Evolutionary conservation across 30 jellyfish, hydroid and myxozoan species (phyloP).

Genomic region (Turritopsis rubra): DNA sequence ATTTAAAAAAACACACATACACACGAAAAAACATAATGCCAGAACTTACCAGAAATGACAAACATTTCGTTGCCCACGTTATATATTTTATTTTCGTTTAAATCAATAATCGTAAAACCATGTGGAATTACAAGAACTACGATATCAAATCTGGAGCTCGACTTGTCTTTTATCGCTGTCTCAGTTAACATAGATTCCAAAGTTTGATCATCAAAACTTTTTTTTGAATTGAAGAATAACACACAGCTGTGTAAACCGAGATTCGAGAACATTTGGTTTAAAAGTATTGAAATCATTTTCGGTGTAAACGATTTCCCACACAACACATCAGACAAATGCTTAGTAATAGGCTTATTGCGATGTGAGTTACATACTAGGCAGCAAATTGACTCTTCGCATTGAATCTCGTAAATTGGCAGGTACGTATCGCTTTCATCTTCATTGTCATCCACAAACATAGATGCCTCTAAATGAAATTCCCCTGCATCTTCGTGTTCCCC

Average conservation of each 20-base stretch:
- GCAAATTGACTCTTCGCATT: slow-evolving; percentile 14
- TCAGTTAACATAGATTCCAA: neutral
- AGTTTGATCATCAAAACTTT: neutral
- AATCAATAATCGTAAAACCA: neutral
- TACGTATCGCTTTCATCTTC: neutral
- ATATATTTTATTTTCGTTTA: neutral
- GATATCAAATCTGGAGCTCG: neutral
- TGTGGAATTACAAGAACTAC: neutral
- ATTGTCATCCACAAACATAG: slow-evolving; percentile 9
- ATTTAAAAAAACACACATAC: neutral
- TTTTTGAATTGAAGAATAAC: neutral
- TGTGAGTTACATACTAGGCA: slow-evolving; percentile 5
- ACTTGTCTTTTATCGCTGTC: neutral
- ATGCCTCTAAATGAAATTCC: slow-evolving; percentile 5
- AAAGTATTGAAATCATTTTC: neutral
- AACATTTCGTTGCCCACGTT: neutral
- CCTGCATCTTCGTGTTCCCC: slow-evolving; percentile 16
- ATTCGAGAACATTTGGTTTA: neutral
- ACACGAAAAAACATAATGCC: neutral
- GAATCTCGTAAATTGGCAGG: neutral
- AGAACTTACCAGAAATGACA: neutral
- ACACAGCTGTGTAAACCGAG: neutral
- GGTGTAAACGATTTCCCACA: neutral
- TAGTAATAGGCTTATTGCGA: neutral
- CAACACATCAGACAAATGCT: neutral